Conservation (phyloP, 2,113 vertebrate genomes). For the Paraplagusia blochii region DNA sequence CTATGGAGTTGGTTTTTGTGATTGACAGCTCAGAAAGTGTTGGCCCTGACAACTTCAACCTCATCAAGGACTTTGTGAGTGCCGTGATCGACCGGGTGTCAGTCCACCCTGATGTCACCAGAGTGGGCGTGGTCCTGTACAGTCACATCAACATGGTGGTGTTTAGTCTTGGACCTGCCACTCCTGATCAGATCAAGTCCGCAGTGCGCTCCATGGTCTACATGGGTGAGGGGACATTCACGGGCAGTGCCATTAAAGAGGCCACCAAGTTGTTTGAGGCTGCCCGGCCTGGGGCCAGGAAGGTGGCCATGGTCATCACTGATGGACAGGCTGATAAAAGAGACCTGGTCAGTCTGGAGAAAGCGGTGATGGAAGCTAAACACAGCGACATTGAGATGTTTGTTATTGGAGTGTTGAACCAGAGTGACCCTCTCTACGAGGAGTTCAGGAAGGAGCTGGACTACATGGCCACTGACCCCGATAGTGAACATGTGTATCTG, state of each 20-base stretch:
- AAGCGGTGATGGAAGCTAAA: slow-evolving; percentile 68
- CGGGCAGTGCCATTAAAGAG: slow-evolving; percentile 76
- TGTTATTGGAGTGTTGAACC: slow-evolving; percentile 82
- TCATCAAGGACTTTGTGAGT: slow-evolving; percentile 84
- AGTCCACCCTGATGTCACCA: slow-evolving; percentile 48
- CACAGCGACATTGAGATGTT: slow-evolving; percentile 74
- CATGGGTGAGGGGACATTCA: slow-evolving; percentile 84
- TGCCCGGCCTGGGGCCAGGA: slow-evolving; percentile 68
- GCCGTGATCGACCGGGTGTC: slow-evolving; percentile 74
- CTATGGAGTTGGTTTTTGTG: slow-evolving; percentile 86
- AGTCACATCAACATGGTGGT: slow-evolving; percentile 79
- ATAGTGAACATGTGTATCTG: slow-evolving; percentile 76
- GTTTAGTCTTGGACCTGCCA: slow-evolving; percentile 69
- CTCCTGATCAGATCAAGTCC: slow-evolving; percentile 73
- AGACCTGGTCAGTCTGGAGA: slow-evolving; percentile 71
- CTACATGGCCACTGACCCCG: slow-evolving; percentile 81
- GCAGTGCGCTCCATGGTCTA: slow-evolving; percentile 80
- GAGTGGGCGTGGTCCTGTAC: slow-evolving; percentile 82
- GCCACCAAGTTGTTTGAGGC: slow-evolving; percentile 73
- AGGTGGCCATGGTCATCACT: slow-evolving; percentile 82
- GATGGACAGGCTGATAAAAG: slow-evolving; percentile 81
- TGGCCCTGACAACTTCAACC: slow-evolving; percentile 80
- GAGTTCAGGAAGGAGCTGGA: slow-evolving; percentile 79
- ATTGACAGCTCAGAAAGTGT: slow-evolving; percentile 90
- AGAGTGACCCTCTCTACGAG: slow-evolving; percentile 70